A percentile compares a stretch with the other conserved stretches of the same genome.
These are phyloP conservation scores for Syngnathoides biaculeatus DNA, from an alignment of 2,113 vertebrate genomes.

Conservation along the genomic window DNA sequence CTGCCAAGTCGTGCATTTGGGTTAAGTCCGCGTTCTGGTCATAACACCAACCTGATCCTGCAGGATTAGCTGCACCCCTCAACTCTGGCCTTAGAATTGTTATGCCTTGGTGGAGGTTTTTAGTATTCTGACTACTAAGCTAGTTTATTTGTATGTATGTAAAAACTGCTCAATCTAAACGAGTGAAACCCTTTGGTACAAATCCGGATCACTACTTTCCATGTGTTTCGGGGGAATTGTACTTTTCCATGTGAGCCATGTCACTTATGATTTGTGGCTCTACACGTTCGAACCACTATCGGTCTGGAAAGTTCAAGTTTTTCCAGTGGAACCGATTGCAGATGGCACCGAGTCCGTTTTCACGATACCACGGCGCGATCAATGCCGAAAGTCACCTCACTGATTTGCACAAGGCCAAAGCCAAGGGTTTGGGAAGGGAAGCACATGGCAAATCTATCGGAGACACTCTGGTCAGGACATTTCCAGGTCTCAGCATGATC, in stretches of 20 bases:
- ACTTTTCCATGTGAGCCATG: slow-evolving; percentile 30
- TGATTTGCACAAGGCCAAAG: not conserved
- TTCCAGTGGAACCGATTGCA: slow-evolving; percentile 19
- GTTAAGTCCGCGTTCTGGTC: too few species aligned
- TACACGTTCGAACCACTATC: slow-evolving; percentile 25
- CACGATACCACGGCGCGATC: slow-evolving; percentile 23
- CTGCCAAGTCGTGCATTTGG: too few species aligned
- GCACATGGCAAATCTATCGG: slow-evolving; percentile 54
- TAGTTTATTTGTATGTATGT: not conserved
- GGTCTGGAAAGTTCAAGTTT: slow-evolving; percentile 47
- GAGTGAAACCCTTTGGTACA: not conserved
- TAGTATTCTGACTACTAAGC: too few species aligned
- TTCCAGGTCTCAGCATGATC: not conserved
- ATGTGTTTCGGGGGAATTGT: slow-evolving; percentile 29
- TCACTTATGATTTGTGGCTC: slow-evolving; percentile 45
- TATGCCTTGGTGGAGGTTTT: too few species aligned
- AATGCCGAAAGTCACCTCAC: slow-evolving; percentile 40
- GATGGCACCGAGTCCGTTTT: slow-evolving; percentile 47
- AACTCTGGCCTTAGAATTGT: too few species aligned
- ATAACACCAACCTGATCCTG: too few species aligned
- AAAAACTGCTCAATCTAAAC: not conserved
- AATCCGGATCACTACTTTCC: not conserved
- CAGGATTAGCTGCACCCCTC: too few species aligned
- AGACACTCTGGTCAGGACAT: slow-evolving; percentile 5
- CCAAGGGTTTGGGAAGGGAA: slow-evolving; percentile 25